phyloP scores from a whole-genome alignment of 1,140 invertebrate genomes.

The Chrysopa pallens region DNA sequence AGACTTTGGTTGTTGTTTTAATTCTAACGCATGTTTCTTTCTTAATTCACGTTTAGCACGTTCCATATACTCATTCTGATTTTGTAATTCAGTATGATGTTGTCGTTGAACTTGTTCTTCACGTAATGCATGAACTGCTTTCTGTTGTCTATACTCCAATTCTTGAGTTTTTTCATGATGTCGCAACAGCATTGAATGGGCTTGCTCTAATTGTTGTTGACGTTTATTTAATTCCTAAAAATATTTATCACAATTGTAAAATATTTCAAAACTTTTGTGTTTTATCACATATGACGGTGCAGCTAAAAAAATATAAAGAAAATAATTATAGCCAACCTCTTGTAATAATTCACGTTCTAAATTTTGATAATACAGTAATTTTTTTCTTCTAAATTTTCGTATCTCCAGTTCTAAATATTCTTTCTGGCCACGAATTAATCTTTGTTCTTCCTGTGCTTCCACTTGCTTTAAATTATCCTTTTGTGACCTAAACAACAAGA shows the following conservation, averaged over 20 bases:
- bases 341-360: constrained; percentile 80
- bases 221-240: constrained; percentile 80
- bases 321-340: constrained; percentile 41
- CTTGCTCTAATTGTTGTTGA: constrained; percentile 85
- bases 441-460: constrained; percentile 78
- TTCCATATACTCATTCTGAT: constrained; percentile 94
- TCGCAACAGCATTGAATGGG: constrained; percentile 83
- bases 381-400: constrained; percentile 79
- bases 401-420: constrained; percentile 86
- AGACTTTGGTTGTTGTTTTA: constrained; percentile 97
- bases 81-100: constrained; percentile 86
- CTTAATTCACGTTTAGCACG: constrained; percentile 81
- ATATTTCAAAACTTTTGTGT: neutral
- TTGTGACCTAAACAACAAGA: constrained; percentile 40
- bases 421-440: constrained; percentile 69
- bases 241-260: neutral
- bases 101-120: constrained; percentile 78
- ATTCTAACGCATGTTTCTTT: constrained; percentile 92
- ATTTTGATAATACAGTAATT: constrained; percentile 69
- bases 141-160: constrained; percentile 86
- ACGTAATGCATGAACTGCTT: constrained; percentile 77
- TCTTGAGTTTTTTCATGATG: constrained; percentile 97
- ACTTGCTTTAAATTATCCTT: constrained; percentile 85
- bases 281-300: neutral
- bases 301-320: neutral